Base-by-base conservation (phyloP, 92 coral and sea anemone genomes). In the Phenganax marumi region DNA sequence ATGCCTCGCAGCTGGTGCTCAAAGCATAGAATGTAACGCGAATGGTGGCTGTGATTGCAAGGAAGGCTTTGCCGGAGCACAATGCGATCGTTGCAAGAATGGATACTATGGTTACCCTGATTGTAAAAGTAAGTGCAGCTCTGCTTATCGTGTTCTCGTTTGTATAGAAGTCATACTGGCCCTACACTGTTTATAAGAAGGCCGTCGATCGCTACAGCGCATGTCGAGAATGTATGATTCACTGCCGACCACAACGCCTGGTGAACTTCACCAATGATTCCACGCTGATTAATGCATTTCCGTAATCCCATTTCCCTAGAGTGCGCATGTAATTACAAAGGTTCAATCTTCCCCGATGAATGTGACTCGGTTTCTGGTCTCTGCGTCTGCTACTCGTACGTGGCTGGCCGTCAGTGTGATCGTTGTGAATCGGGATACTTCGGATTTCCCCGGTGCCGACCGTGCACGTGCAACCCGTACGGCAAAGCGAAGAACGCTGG, bases 41-140 rank as follows among this genome's bases (percentile, higher is more conserved):
- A 56, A 55, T 11, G 98, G 98, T 17, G 68, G 70, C 54, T 94
- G 98, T 81, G 89, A 88, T 66, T 94, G 98, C 84, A 86, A 84
- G 76, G 69, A 53, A 74, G 93, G 92, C 50, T 94, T 75, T 83
- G 83, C 92, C 25, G 97, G 98, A n/a, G 81, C 81, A 17, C 81
- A 86, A 68, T 94, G 98, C 70, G 95, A 93, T 47, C 89, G 93
- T 66, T 94, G 98, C 83, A 91, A 87, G 61, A 76, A 71, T 13
- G 97, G 95, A 22, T 94, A 85, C 82, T 94, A 92, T 70, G 98
- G 91, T 2, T 94, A 92, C 63, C 98, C 98, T 2, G 79, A 66
- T 26, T 94, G 98, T 75, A 80, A 68, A 51, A 17, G 56, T 48
- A 9, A 14, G 39, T 49, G 14, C 0, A 18, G 47, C 47, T 7